Evolutionary conservation across 2,113 vertebrate genomes (phyloP).

Genomic region (Eulemur rufifrons): DNA sequence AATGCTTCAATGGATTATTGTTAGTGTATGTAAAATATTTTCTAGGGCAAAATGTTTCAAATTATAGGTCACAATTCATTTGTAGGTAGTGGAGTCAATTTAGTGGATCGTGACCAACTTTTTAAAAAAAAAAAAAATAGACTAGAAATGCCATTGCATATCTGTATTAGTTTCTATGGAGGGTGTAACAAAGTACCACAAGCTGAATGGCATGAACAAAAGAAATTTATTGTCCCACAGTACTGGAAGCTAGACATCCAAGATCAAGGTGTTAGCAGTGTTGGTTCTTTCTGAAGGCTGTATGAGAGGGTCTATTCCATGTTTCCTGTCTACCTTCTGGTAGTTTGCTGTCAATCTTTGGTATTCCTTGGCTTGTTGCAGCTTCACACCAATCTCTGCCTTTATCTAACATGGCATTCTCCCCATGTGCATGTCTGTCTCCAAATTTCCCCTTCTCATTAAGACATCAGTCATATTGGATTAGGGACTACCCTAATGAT

Average conservation of each 20-base stretch:
- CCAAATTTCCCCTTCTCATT: background rate
- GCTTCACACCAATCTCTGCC: background rate
- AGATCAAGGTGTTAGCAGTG: background rate
- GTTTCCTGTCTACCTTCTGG: background rate
- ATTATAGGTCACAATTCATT: background rate
- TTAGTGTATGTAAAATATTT: background rate
- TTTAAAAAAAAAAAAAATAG: background rate
- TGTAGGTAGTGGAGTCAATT: background rate
- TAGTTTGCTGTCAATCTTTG: background rate
- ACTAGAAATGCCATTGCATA: background rate
- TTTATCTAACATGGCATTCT: background rate
- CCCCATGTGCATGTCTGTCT: background rate
- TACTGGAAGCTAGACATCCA: background rate
- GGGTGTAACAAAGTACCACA: background rate
- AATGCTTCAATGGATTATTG: background rate
- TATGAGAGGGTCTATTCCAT: background rate
- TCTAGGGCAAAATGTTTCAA: background rate
- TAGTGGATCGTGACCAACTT: background rate
- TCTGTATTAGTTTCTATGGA: background rate
- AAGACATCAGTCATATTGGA: background rate
- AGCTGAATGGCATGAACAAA: background rate
- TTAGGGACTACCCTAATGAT: background rate
- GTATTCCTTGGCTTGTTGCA: background rate
- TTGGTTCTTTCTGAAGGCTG: background rate
- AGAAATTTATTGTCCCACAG: background rate